phyloP scores from a whole-genome alignment of 2,888 invertebrate species.

The Cephus spinipes region DNA sequence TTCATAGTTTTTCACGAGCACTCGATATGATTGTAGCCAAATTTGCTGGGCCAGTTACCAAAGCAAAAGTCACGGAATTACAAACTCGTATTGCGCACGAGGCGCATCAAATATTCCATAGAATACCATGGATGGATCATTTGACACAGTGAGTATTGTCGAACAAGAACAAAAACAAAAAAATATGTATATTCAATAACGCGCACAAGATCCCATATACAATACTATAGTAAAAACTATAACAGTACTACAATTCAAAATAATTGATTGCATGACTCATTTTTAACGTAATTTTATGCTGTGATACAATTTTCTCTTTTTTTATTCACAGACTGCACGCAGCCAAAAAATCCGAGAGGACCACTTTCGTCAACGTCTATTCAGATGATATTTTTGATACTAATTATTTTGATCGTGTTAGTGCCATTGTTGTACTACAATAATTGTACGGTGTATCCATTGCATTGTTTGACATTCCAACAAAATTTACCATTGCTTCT shows the following conservation, averaged over 20 bases:
- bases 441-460: not conserved
- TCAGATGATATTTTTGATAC: constrained; percentile 34
- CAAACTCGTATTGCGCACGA: constrained; percentile 23
- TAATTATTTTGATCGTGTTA: constrained; percentile 33
- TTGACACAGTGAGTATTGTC: constrained; percentile 26
- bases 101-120: constrained; percentile 20
- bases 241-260: constrained; percentile 3
- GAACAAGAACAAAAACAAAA: not conserved
- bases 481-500: not conserved
- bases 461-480: not conserved
- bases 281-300: no score
- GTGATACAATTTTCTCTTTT: not conserved
- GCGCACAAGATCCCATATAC: not conserved
- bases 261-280: not conserved
- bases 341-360: constrained; percentile 26
- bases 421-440: constrained; percentile 4
- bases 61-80: constrained; percentile 22
- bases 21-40: constrained; percentile 31
- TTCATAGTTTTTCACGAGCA: constrained; percentile 29
- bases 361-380: constrained; percentile 28
- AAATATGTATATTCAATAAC: no score
- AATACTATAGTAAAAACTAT: not conserved
- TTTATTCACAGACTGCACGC: constrained; percentile 25
- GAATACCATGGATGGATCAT: constrained; percentile 37
- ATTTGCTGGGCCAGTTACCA: constrained; percentile 22